Evolutionary conservation across 2,113 vertebrate genomes (phyloP), one percentile per base, ranked within the genome.

Genomic region (Aythya baeri): DNA sequence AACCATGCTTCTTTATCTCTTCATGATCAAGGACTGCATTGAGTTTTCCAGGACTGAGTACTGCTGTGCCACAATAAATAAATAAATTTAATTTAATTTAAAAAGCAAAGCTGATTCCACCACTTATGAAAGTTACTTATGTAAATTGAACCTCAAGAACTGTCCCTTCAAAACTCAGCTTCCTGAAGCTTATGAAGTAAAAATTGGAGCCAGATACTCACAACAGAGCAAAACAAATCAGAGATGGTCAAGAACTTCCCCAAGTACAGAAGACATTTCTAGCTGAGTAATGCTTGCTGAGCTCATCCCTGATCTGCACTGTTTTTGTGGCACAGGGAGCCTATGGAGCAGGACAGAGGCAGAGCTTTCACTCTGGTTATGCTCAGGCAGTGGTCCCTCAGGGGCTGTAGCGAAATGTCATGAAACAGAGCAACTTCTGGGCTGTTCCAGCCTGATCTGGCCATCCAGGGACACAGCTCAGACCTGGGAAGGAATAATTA

Each of bases 61-160:
- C 43, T 54, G 16, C 13, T 43, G 22, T 74, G 20, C 8, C 7
- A n/a, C 38, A 65, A 44, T 26, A 57, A 21, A 36, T 46, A 46
- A 52, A 63, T 15, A n/a, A 17, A 26, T 13, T 49, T 22, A 49
- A 49, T 49, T 49, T 11, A 49, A 49, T 49, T 49, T 13, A 25
- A 44, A 54, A 26, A 13, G 1, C 5, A 32, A 76, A 55, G 8
- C 23, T 62, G 29, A 89, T 75, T 67, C 89, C 43, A 57, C 58
- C 14, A 61, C 17, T 82, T 57, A 23, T 0, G 0, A 59, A 83
- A 43, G 43, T 17, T 32, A 59, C 77, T 31, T 0, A 57, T 17
- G 10, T 49, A 49, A 81, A 61, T 66, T 50, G 71, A 80, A 89
- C 32, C 18, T 41, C 15, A 74, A 91, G 16, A 86, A 83, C 71